Conservation (phyloP, 2,888 invertebrate species). For the Amiota minor region DNA sequence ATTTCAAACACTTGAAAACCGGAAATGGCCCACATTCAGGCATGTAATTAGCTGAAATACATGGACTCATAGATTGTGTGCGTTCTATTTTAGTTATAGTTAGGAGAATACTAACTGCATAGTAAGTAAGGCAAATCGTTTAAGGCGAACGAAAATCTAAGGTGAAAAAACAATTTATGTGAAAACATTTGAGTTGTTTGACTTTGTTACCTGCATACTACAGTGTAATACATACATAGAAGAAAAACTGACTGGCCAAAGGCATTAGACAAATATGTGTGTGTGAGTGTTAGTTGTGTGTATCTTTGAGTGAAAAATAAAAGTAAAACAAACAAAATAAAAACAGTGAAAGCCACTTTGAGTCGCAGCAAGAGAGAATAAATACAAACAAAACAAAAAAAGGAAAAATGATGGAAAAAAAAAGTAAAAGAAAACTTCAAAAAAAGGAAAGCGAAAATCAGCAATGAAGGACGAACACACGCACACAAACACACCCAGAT, state of each 20-base stretch:
- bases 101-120: too few relatives aligned
- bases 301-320: neutral
- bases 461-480: conserved; percentile 19
- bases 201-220: neutral
- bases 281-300: too few relatives aligned
- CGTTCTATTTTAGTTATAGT: too few relatives aligned
- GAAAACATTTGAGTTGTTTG: neutral
- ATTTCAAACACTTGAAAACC: too few relatives aligned
- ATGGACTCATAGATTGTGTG: too few relatives aligned
- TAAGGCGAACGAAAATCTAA: neutral
- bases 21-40: too few relatives aligned
- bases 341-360: neutral
- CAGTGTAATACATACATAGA: neutral
- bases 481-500: conserved; percentile 18
- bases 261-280: conserved; percentile 15
- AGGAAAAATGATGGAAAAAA: neutral
- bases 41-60: too few relatives aligned
- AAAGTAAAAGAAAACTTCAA: neutral
- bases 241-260: conserved; percentile 1
- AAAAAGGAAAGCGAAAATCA: conserved; percentile 27
- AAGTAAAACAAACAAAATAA: conserved; percentile 14
- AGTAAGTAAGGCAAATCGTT: too few relatives aligned
- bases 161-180: neutral
- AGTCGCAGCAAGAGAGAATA: neutral
- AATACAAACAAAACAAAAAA: neutral